A percentile compares a stretch with the other conserved stretches of the same genome.
Conservation (phyloP, 2,888 invertebrate species). For the Falcaria lacertinaria region DNA sequence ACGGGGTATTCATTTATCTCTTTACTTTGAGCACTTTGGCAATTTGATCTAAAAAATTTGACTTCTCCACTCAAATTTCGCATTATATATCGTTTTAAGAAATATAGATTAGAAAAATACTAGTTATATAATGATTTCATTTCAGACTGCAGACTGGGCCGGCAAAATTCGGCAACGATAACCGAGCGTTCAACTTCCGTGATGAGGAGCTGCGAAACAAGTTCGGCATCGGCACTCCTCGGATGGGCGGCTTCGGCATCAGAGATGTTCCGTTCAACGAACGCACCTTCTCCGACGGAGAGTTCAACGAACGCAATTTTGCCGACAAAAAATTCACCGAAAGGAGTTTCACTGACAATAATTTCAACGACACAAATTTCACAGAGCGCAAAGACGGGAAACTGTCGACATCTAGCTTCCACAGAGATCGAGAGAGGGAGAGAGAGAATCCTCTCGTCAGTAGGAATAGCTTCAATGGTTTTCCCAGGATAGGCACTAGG, state of each 20-base stretch:
- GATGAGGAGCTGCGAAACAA: conserved; percentile 68
- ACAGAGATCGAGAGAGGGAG: conserved; percentile 53
- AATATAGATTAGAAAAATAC: not conserved
- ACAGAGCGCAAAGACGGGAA: conserved; percentile 66
- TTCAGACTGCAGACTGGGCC: conserved; percentile 57
- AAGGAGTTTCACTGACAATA: conserved; percentile 50
- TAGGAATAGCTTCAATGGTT: conserved; percentile 74
- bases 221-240: conserved; percentile 65
- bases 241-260: conserved; percentile 75
- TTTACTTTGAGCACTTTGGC: too few species aligned
- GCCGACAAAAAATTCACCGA: conserved; percentile 59
- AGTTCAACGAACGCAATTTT: conserved; percentile 65
- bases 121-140: conserved; percentile 6
- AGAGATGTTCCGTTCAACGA: conserved; percentile 69
- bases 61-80: too few species aligned
- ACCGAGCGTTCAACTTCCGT: conserved; percentile 63
- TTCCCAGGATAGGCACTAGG: conserved; percentile 63
- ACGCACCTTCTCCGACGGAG: conserved; percentile 61
- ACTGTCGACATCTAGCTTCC: conserved; percentile 71
- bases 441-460: conserved; percentile 70
- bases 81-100: not conserved
- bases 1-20: too few species aligned
- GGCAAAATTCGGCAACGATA: conserved; percentile 67
- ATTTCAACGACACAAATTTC: conserved; percentile 43
- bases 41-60: too few species aligned